Conservation (phyloP, 2,113 vertebrate species). For the Thinocorus orbignyianus region DNA sequence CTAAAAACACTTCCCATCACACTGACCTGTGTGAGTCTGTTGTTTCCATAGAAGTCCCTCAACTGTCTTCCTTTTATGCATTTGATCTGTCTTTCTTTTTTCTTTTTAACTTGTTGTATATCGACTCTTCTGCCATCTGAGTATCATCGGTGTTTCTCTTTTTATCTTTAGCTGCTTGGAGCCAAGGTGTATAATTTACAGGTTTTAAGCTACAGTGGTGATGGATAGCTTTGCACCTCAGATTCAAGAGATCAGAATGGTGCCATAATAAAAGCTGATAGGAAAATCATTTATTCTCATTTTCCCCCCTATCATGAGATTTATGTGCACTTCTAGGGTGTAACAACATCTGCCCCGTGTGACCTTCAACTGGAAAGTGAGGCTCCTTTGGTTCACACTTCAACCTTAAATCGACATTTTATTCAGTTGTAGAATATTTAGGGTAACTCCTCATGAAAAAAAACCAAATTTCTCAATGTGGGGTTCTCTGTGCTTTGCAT, state of each 20-base stretch:
- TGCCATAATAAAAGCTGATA: neutral
- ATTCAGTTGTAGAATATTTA: neutral
- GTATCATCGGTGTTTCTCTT: neutral
- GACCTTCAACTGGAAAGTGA: neutral
- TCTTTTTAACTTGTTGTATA: neutral
- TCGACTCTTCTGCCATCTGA: neutral
- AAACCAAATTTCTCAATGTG: neutral
- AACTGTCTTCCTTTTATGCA: neutral
- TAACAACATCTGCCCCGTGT: neutral
- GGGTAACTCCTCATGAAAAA: neutral
- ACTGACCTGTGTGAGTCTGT: neutral
- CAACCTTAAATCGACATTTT: neutral
- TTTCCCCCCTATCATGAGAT: neutral
- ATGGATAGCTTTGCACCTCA: slow-evolving; percentile 20
- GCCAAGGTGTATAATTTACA: neutral
- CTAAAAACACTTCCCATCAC: neutral
- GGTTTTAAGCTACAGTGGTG: neutral
- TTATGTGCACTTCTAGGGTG: neutral
- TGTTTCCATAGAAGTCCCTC: neutral
- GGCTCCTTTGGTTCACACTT: neutral
- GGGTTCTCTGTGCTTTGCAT: neutral
- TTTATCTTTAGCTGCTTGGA: neutral
- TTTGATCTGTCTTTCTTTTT: neutral
- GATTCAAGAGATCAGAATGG: neutral
- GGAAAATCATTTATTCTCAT: slow-evolving; percentile 6